These are phyloP conservation scores for Raja brachyura DNA, from an alignment of 2,113 vertebrate species.

Conservation along the genomic window DNA sequence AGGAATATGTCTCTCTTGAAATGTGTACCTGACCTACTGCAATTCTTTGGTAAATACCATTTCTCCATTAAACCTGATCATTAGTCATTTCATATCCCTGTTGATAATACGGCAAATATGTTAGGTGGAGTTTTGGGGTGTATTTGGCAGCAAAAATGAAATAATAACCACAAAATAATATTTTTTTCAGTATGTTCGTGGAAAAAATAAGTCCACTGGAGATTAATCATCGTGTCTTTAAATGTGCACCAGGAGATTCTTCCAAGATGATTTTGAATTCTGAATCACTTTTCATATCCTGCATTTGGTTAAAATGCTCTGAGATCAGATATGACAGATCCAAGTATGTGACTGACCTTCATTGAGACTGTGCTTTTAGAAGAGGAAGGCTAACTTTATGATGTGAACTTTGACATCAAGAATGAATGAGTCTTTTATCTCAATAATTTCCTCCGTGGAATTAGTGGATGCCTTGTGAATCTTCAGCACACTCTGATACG, in stretches of 20 bases:
- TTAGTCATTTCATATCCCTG: neutral
- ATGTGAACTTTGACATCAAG: too few relatives aligned
- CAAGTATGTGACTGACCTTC: neutral
- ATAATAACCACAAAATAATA: neutral
- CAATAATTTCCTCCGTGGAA: too few relatives aligned
- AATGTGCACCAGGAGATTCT: neutral
- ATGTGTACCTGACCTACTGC: neutral
- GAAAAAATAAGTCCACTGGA: neutral
- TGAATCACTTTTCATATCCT: neutral
- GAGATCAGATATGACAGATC: neutral
- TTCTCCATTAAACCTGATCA: neutral
- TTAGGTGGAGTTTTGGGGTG: neutral
- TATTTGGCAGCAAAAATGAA: neutral
- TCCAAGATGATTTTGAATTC: neutral
- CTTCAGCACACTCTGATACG: too few relatives aligned
- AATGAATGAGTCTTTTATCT: too few relatives aligned
- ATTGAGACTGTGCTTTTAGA: neutral
- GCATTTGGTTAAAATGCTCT: neutral
- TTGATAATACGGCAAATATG: neutral
- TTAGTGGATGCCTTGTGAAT: too few relatives aligned
- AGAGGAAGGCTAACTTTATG: too few relatives aligned
- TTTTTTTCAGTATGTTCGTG: neutral
- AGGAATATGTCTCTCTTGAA: neutral
- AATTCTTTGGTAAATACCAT: neutral
- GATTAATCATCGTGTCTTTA: neutral